Percentiles rank a stretch among this genome's conserved stretches.
These are phyloP conservation scores for Carcharodon carcharias DNA, from an alignment of 2,797 vertebrate genomes.

Conservation along the genomic window DNA sequence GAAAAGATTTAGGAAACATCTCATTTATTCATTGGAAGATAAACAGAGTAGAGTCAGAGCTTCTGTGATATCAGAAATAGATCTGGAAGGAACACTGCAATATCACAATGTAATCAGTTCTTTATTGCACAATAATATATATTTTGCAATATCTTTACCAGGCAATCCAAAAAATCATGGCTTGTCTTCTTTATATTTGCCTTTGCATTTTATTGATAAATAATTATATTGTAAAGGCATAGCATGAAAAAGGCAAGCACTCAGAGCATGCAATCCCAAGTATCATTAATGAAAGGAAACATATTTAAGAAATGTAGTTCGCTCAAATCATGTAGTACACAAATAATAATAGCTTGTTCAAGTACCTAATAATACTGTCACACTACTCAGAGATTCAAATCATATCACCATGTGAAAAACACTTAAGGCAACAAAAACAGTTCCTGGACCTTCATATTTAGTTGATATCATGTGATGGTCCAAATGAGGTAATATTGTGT, in stretches of 20 bases:
- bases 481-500: background rate
- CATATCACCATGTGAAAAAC: background rate
- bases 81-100: background rate
- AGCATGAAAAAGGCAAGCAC: background rate
- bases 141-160: background rate
- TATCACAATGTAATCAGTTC: background rate
- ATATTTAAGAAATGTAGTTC: background rate
- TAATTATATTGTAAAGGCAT: background rate
- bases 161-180: background rate
- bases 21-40: background rate
- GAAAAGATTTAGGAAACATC: conserved; percentile 26
- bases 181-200: background rate
- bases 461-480: too few relatives aligned
- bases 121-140: background rate
- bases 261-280: background rate
- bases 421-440: background rate
- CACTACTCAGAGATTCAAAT: background rate
- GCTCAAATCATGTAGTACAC: background rate
- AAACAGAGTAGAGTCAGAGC: background rate
- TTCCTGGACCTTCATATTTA: background rate
- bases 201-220: background rate
- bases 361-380: background rate
- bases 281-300: background rate
- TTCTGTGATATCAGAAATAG: background rate
- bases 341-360: background rate